A percentile compares a stretch with the other conserved stretches of the same genome.
phyloP scores from a whole-genome alignment of 2,797 vertebrate genomes.

The Pipistrellus pipistrellus region DNA sequence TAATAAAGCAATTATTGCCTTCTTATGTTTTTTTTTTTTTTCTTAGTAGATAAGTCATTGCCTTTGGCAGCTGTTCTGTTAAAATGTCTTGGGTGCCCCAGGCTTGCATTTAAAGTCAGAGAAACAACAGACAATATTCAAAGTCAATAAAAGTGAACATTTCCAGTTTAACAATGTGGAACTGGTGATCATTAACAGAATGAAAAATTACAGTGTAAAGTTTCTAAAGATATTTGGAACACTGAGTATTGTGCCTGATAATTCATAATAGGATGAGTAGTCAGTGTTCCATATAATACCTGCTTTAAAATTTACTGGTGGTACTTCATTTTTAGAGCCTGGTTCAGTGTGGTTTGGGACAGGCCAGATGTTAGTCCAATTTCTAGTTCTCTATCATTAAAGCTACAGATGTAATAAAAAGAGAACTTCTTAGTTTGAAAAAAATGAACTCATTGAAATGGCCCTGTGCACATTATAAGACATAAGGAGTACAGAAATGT shows the following conservation, averaged over 20 bases:
- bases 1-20: conserved; percentile 42
- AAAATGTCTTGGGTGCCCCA: conserved; percentile 29
- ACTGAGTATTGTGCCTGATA: conserved; percentile 61
- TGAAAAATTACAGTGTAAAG: conserved; percentile 69
- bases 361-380: conserved; percentile 74
- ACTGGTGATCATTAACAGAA: conserved; percentile 67
- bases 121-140: conserved; percentile 60
- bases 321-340: conserved; percentile 70
- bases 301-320: conserved; percentile 65
- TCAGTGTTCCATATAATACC: conserved; percentile 77
- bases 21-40: conserved; percentile 7
- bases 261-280: conserved; percentile 57
- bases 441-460: conserved; percentile 50
- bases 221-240: conserved; percentile 67
- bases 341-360: conserved; percentile 68
- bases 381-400: conserved; percentile 67
- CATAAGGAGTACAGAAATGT: conserved; percentile 9
- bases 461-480: background rate
- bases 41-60: conserved; percentile 28
- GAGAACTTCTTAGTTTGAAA: background rate
- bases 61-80: background rate
- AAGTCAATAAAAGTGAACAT: conserved; percentile 51
- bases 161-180: conserved; percentile 65
- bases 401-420: conserved; percentile 63
- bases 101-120: conserved; percentile 59